Conservation (phyloP, 2,113 vertebrate genomes). For the Motacilla alba region DNA sequence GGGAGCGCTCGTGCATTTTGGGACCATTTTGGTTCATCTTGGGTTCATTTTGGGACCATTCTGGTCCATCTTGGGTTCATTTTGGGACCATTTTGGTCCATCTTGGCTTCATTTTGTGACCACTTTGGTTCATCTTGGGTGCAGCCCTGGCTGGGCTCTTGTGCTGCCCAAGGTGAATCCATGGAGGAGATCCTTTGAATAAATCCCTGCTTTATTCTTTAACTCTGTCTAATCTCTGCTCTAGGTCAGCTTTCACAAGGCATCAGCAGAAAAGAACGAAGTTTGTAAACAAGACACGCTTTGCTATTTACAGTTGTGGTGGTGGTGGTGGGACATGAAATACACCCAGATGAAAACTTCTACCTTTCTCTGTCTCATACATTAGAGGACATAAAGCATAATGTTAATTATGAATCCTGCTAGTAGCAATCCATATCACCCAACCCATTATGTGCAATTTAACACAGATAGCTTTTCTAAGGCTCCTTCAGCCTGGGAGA, state of each 20-base stretch:
- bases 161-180: not conserved
- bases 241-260: not conserved
- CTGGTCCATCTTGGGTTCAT: not conserved
- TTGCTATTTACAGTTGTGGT: not conserved
- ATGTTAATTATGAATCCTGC: not conserved
- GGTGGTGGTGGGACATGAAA: not conserved
- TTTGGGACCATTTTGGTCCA: not conserved
- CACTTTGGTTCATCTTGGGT: not conserved
- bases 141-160: not conserved
- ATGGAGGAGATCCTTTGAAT: not conserved
- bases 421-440: not conserved
- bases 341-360: not conserved
- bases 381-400: not conserved
- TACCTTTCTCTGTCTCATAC: not conserved
- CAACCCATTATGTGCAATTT: not conserved
- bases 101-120: not conserved
- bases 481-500: not conserved
- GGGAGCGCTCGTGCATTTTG: not conserved
- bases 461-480: not conserved
- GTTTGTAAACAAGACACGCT: not conserved
- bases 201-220: not conserved
- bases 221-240: rapidly evolving
- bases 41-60: not conserved
- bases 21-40: not conserved
- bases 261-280: not conserved